Base-by-base conservation (phyloP, 2,888 invertebrate species). In the Lapara coniferarum region DNA sequence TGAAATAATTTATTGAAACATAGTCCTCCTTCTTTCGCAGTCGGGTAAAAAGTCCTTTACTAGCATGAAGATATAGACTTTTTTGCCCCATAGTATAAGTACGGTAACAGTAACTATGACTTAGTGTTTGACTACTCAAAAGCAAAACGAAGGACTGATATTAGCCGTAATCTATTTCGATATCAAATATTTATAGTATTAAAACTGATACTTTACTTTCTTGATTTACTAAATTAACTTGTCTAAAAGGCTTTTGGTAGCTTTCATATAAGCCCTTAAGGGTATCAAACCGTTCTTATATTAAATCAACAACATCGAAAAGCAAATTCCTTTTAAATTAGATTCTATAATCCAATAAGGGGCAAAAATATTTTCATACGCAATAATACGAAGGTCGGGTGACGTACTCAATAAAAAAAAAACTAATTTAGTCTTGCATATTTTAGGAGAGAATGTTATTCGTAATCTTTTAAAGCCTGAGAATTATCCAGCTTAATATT, bases 311-410 rank as follows among this genome's bases (percentile, higher is more conserved):
- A 49, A 63, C 46, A 49, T 49, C 49, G 49, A 49, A 19, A 19
- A 49, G 19, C 12, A 46, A 49, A 63, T 63, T 63, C 63, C 19
- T 63, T 63, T 63, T 63, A 63, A 63, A 63, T 63, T 63, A 63
- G 46, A 63, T 63, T 63, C 63, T 63, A 12, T 63, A 49, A 49
- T 63, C 63, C 19, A 63, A 63, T 63, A 46, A 63, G 49, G 8
- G n/a, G 63, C 49, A 49, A 63, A 49, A 63, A 49, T 63, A 13
- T 46, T 63, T 63, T 63, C 63, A 25, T 49, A 63, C 63, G 8
- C 19, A 63, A 63, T 63, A 49, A 46, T 16, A 63, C 12, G 19
- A 49, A 13, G 19, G 19, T 46, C 7, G 63, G 63, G 46, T 49
- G 49, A 49, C 46, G 49, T 46, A 49, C 46, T 63, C 46, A 63